Evolutionary conservation across 2,113 vertebrate genomes (phyloP).

Genomic region (Cettia cetti): DNA sequence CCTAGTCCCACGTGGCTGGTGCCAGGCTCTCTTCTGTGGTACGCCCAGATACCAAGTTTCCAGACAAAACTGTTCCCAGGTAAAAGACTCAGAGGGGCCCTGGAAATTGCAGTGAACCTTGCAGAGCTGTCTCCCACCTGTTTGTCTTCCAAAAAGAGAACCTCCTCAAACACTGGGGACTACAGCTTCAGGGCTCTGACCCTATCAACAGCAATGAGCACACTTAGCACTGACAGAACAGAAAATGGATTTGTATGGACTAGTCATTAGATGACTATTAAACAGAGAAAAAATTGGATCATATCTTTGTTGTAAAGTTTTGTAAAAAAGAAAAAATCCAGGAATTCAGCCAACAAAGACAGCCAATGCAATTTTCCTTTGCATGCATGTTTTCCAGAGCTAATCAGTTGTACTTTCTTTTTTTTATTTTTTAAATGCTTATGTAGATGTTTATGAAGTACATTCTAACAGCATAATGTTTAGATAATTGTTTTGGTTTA

Average conservation of each 20-base stretch:
- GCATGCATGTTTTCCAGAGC: not conserved
- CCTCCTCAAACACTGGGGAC: not conserved
- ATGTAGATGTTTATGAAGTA: not conserved
- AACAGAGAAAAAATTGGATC: not conserved
- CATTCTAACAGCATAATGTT: not conserved
- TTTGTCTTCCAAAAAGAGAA: not conserved
- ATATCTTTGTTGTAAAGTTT: not conserved
- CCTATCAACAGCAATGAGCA: not conserved
- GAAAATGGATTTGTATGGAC: not conserved
- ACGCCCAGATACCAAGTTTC: not conserved
- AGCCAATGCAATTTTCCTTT: not conserved
- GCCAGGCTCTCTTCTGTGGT: not conserved
- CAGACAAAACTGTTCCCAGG: not conserved
- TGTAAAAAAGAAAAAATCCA: not conserved
- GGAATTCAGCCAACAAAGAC: not conserved
- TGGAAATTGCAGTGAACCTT: not conserved
- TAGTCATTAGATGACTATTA: not conserved
- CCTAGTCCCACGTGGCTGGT: not conserved
- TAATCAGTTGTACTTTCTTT: not conserved
- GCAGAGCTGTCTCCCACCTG: not conserved
- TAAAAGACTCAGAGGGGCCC: not conserved
- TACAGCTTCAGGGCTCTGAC: not conserved
- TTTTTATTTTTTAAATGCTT: not conserved
- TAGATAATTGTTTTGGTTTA: not conserved
- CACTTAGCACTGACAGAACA: not conserved